A percentile compares a stretch with the other conserved stretches of the same genome.
These are phyloP conservation scores for Epirrita christyi DNA, from an alignment of 2,888 invertebrate species.

Conservation along the genomic window DNA sequence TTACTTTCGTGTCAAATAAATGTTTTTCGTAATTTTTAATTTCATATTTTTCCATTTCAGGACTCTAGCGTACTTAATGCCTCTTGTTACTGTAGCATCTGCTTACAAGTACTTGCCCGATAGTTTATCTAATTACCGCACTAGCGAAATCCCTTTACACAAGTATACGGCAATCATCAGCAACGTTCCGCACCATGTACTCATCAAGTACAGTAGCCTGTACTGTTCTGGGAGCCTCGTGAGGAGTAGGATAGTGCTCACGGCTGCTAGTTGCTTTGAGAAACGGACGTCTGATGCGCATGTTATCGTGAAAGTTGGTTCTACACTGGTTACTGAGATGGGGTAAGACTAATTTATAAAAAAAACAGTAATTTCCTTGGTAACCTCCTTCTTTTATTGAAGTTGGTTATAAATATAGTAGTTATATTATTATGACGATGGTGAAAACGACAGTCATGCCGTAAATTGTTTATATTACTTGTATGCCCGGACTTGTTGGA, in stretches of 20 bases:
- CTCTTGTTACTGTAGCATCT: constrained; percentile 1
- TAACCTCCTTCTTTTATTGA: no score
- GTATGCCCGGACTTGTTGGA: no score
- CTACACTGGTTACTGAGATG: constrained; percentile 47
- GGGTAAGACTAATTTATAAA: no score
- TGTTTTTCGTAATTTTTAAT: background rate
- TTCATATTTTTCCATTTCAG: constrained; percentile 11
- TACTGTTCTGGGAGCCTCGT: constrained; percentile 71
- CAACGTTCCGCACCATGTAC: constrained; percentile 60
- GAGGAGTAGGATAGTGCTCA: constrained; percentile 59
- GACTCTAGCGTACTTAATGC: background rate
- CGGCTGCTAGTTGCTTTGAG: constrained; percentile 65
- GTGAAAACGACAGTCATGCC: no score
- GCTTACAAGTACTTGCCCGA: constrained; percentile 20
- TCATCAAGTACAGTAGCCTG: constrained; percentile 57
- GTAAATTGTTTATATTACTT: no score
- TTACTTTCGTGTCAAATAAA: no score
- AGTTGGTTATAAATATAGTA: no score
- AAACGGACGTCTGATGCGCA: constrained; percentile 31
- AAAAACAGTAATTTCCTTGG: no score
- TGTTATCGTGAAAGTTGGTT: constrained; percentile 62
- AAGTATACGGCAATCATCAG: constrained; percentile 35
- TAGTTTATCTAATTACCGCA: background rate
- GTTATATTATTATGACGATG: no score
- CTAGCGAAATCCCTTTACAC: constrained; percentile 16